phyloP scores from a whole-genome alignment of 2,888 invertebrate genomes.

The Chrysolina oricalcia region DNA sequence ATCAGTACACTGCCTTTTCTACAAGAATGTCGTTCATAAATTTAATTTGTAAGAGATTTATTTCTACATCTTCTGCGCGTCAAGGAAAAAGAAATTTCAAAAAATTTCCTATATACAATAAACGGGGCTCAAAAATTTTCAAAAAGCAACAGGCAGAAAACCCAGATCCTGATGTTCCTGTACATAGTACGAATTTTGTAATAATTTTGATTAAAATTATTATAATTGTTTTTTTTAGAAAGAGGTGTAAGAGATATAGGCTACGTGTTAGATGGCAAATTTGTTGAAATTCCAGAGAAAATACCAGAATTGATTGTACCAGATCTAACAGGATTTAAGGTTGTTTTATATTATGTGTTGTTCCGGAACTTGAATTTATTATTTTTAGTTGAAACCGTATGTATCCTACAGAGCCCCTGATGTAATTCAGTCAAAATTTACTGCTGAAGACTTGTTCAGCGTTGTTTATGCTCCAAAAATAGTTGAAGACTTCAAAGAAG shows the following conservation, averaged over 20 bases:
- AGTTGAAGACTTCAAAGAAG: conserved; percentile 81
- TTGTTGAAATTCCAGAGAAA: conserved; percentile 85
- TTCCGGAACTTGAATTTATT: conserved; percentile 42
- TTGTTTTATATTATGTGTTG: conserved; percentile 59
- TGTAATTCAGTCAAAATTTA: conserved; percentile 86
- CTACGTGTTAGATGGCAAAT: conserved; percentile 75
- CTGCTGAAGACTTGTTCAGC: conserved; percentile 87
- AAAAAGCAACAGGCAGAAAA: conserved; percentile 76
- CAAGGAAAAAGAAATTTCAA: conserved; percentile 87
- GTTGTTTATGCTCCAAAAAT: conserved; percentile 88
- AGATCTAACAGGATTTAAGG: conserved; percentile 85
- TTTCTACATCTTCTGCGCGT: conserved; percentile 73
- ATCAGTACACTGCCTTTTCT: no score
- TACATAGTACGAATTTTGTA: conserved; percentile 75
- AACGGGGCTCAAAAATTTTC: conserved; percentile 81
- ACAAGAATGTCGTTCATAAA: conserved; percentile 63
- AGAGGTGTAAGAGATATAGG: conserved; percentile 83
- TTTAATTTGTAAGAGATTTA: conserved; percentile 70
- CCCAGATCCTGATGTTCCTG: conserved; percentile 78
- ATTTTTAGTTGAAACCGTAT: conserved; percentile 88
- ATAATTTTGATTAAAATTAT: background rate
- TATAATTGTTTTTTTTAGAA: conserved; percentile 68
- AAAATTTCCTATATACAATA: conserved; percentile 84
- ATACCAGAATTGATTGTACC: conserved; percentile 95
- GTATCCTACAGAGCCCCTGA: conserved; percentile 90